These are phyloP conservation scores for Amphiprion clarkii DNA, from an alignment of 2,797 vertebrate species.

Conservation along the genomic window DNA sequence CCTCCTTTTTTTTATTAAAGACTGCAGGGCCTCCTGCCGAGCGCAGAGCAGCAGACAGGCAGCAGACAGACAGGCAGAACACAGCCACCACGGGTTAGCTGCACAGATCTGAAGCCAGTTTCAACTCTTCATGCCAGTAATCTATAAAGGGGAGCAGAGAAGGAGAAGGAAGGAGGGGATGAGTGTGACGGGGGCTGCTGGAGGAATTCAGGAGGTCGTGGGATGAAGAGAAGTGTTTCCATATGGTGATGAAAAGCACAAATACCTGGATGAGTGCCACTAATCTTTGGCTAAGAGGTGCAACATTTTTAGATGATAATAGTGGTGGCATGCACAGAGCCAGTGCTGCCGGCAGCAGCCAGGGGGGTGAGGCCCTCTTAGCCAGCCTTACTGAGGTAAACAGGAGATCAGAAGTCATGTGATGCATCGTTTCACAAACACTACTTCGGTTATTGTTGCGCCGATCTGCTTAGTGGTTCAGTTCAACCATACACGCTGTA, in stretches of 20 bases:
- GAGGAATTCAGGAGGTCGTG: conserved; percentile 51
- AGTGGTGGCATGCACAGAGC: conserved; percentile 31
- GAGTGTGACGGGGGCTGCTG: conserved; percentile 29
- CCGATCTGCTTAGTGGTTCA: not conserved
- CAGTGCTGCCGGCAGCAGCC: conserved; percentile 15
- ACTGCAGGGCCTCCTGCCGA: conserved; percentile 65
- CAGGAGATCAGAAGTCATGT: not conserved
- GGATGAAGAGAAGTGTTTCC: conserved; percentile 83
- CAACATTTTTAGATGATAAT: conserved; percentile 73
- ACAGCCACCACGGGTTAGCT: conserved; percentile 60
- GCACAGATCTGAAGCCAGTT: conserved; percentile 82
- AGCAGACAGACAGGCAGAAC: conserved; percentile 52
- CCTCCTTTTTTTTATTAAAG: conserved; percentile 63
- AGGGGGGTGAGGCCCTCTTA: conserved; percentile 12
- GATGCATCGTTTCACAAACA: not conserved
- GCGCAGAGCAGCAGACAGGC: conserved; percentile 49
- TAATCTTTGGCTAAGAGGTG: conserved; percentile 79
- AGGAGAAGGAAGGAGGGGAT: conserved; percentile 46
- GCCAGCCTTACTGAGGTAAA: not conserved
- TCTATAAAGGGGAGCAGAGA: conserved; percentile 74
- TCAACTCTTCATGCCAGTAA: conserved; percentile 79
- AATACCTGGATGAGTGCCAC: conserved; percentile 84
- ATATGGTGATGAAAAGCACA: conserved; percentile 81
- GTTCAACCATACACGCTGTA: not conserved
- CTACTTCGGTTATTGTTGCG: not conserved